Percentiles rank a stretch among this genome's conserved stretches.
These are phyloP conservation scores for Eupithecia subfuscata DNA, from an alignment of 2,888 invertebrate genomes.

Conservation along the genomic window DNA sequence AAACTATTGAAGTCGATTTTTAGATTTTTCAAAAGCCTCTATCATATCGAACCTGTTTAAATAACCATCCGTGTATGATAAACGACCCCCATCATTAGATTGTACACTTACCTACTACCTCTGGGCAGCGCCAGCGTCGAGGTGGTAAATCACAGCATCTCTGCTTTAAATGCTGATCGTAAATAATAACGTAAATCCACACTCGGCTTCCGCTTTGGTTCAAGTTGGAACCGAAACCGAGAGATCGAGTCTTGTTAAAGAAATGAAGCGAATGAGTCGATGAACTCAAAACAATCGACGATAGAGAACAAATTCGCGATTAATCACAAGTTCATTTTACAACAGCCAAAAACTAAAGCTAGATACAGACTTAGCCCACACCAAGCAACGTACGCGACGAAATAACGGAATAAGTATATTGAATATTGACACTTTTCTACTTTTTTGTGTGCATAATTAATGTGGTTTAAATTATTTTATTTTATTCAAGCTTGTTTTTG, in stretches of 20 bases:
- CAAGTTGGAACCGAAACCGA: not conserved
- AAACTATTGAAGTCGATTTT: too few species aligned
- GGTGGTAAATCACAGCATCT: slow-evolving; percentile 1
- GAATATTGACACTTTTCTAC: too few species aligned
- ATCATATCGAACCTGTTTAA: not conserved
- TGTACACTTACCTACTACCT: not conserved
- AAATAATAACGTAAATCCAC: slow-evolving; percentile 3
- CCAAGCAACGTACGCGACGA: too few species aligned
- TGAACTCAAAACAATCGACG: not conserved
- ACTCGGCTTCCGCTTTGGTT: not conserved
- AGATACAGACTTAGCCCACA: too few species aligned
- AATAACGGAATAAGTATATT: too few species aligned
- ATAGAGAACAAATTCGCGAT: not conserved
- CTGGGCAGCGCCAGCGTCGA: not conserved
- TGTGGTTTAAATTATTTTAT: too few species aligned
- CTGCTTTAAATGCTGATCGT: slow-evolving; percentile 3
- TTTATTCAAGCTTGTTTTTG: too few species aligned
- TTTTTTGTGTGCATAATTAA: too few species aligned
- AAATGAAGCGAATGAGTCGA: not conserved
- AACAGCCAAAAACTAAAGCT: not conserved
- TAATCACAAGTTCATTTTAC: not conserved
- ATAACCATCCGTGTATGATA: not conserved
- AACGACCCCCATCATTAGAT: not conserved
- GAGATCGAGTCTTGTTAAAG: not conserved
- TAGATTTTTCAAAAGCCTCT: too few species aligned